These are phyloP conservation scores for Candoia aspera DNA, from an alignment of 2,113 vertebrate species.

Conservation along the genomic window DNA sequence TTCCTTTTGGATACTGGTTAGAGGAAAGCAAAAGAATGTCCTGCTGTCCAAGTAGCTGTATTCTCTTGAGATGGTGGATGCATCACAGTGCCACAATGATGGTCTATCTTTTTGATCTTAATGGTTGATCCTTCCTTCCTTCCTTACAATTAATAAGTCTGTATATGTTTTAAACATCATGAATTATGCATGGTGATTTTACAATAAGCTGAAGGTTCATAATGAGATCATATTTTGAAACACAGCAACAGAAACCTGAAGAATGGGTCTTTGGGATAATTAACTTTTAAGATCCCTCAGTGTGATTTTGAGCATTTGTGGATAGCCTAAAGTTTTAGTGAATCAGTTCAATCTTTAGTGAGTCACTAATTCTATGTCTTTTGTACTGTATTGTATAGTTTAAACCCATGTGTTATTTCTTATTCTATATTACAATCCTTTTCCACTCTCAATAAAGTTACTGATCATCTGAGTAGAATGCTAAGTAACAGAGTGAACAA, in stretches of 20 bases:
- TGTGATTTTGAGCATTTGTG: constrained; percentile 16
- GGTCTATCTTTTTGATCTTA: neutral
- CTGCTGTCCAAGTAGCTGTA: neutral
- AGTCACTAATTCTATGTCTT: neutral
- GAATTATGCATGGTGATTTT: no score
- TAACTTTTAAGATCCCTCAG: neutral
- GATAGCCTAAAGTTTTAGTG: neutral
- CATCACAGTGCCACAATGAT: neutral
- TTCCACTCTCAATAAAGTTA: neutral
- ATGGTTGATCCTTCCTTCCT: neutral
- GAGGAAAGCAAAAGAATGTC: neutral
- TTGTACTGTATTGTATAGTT: constrained; percentile 21
- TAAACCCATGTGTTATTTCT: constrained; percentile 36
- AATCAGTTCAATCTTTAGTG: no score
- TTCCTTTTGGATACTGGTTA: neutral
- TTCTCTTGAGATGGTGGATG: neutral
- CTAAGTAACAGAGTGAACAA: constrained; percentile 52
- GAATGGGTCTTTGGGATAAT: neutral
- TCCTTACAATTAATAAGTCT: neutral
- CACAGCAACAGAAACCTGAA: neutral
- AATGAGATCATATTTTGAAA: neutral
- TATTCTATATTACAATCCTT: constrained; percentile 19
- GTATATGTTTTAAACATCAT: no score
- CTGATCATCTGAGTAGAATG: constrained; percentile 47
- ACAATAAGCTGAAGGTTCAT: neutral